These are phyloP conservation scores for Phaetusa simplex DNA, from an alignment of 2,113 vertebrate species.

Conservation along the genomic window DNA sequence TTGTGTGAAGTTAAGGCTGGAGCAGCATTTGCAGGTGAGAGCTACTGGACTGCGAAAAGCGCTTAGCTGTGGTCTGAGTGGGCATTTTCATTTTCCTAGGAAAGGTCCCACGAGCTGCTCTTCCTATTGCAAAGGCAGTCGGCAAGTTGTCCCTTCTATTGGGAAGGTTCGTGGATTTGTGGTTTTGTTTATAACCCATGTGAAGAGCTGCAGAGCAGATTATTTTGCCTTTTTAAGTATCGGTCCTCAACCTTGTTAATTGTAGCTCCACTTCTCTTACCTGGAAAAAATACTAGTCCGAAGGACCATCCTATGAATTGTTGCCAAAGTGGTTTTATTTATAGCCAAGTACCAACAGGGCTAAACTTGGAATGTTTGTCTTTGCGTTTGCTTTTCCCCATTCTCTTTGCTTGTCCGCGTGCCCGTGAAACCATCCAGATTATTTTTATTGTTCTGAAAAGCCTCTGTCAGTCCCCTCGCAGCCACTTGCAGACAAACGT, in stretches of 20 bases:
- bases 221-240: not conserved
- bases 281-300: not conserved
- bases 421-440: not conserved
- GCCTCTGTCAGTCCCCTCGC: not conserved
- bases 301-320: not conserved
- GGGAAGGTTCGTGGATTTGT: not conserved
- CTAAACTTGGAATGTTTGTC: not conserved
- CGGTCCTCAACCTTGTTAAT: not conserved
- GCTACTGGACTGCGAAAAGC: not conserved
- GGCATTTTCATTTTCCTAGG: not conserved
- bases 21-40: constrained; percentile 19
- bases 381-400: not conserved
- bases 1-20: not conserved
- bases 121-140: not conserved
- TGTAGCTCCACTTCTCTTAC: not conserved
- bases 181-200: not conserved
- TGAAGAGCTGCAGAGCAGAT: not conserved
- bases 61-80: constrained; percentile 18
- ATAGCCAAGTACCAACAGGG: not conserved
- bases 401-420: not conserved
- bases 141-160: not conserved
- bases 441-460: not conserved
- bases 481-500: not conserved
- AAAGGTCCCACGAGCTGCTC: not conserved
- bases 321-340: not conserved